phyloP scores from a whole-genome alignment of 2,113 vertebrate species.

The Pollimyrus isidori region DNA sequence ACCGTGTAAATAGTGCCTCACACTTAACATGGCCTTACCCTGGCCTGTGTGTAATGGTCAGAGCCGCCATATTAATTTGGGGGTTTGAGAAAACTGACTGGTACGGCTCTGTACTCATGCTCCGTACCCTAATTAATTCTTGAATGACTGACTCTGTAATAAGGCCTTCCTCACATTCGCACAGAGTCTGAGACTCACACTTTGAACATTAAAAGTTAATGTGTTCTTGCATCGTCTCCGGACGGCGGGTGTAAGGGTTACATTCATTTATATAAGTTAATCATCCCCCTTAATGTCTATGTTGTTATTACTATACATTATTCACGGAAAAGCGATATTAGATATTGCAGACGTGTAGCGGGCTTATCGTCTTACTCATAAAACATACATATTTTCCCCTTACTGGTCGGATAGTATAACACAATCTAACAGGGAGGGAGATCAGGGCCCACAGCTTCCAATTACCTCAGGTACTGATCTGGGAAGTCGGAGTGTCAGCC shows the following conservation, averaged over 20 bases:
- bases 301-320: background rate
- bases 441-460: background rate
- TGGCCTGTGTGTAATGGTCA: background rate
- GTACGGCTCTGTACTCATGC: background rate
- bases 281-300: background rate
- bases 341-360: background rate
- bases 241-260: background rate
- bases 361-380: background rate
- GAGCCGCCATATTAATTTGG: background rate
- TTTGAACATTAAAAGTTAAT: background rate
- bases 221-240: background rate
- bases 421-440: background rate
- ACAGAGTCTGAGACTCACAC: background rate
- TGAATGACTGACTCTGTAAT: background rate
- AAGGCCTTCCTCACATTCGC: background rate
- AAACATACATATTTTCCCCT: constrained; percentile 8
- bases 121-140: background rate
- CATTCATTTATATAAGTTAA: background rate
- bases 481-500: background rate
- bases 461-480: background rate
- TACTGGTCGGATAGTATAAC: background rate
- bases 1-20: background rate
- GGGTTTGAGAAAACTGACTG: background rate
- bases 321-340: background rate
- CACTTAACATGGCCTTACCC: background rate